Evolutionary conservation across 2,113 vertebrate species (phyloP), one percentile per base, ranked within the genome.

Genomic region (Ranitomeya imitator): DNA sequence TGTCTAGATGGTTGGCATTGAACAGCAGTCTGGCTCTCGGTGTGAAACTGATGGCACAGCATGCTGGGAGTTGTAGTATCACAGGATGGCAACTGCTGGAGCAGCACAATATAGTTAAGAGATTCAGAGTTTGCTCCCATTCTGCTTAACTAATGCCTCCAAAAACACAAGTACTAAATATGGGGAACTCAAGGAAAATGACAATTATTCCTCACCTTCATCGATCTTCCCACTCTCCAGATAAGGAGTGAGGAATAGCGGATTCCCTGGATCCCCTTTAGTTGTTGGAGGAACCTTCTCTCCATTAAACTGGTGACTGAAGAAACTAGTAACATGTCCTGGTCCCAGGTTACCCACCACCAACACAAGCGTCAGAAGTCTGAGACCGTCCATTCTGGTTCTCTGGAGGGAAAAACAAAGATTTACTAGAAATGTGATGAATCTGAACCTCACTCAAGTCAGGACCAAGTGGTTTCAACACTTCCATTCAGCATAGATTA

Each of bases 181-280:
- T 4, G 37, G 37, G 37, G 37, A 37, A 37, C 37, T 4, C 37
- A 45, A 45, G 37, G 37, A 45, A 45, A 45, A 45, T 45, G 5
- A 45, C 37, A 45, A 5, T 45, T 5, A 0, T 45, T 11, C 6
- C 77, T 90, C 87, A 95, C 95, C 95, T 95, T 97, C 93, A 14
- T 91, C 92, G 77, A 93, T 91, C 76, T 90, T 95, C 6, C 95
- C 95, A 78, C 91, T 94, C 91, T 96, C 94, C 87, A 96, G 92
- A 65, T 96, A 96, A 3, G 95, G 94, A 0, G 95, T 97, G 89
- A 97, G 94, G 82, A 97, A 96, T 6, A 99, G 94, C 0, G 97
- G 96, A 4, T 93, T 84, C 11, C 95, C 96, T 2, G 94, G 92
- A 23, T 96, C 91, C 74, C 90, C 92, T 55, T 87, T 91, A 15